Evolutionary conservation across 1,140 invertebrate species (phyloP), one percentile per base, ranked within the genome.

Genomic region (Euborellia annulipes): DNA sequence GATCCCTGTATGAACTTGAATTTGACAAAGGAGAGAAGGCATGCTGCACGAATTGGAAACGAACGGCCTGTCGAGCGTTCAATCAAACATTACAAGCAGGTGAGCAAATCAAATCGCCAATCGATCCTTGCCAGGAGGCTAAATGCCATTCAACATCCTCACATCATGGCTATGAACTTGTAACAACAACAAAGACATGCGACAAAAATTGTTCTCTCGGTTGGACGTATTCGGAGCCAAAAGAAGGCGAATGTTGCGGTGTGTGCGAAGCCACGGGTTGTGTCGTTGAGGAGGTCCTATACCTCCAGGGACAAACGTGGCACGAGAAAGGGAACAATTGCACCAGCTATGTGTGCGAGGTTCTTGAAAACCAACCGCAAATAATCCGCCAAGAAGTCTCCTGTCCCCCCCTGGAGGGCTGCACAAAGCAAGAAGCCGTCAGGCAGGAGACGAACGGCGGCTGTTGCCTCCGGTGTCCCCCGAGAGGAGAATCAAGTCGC

Each of bases 401-500:
- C 11, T 85, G 82, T 55, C 75, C 78, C 8, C 69, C 75, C 54
- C 56, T 82, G 9, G 63, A 63, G 2, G 54, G 63, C 30, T 85
- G 81, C 56, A 63, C 70, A 0, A 52, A 58, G 0, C 61, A 71
- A 34, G 61, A 70, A 47, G 54, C 73, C 30, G 71, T 73, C 50
- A n/a, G n/a, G n/a, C n/a, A n/a, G n/a, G n/a, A n/a, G n/a, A n/a
- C n/a, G n/a, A 54, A 63, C 1, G 71, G 77, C 36, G 73, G 73
- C 21, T 85, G 81, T 55, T 85, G 81, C 44, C 62, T 71, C 23
- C 60, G 67, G 42, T 85, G 80, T 57, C 23, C 23, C 4, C 4
- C 23, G 4, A 4, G 23, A 27, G 23, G 23, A 11, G 23, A 27
- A 27, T 27, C 23, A 11, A n/a, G 46, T 75, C 74, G 56, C 17